Evolutionary conservation across 2,888 invertebrate species (phyloP).

Genomic region (Rambutsinella grinnellia): DNA sequence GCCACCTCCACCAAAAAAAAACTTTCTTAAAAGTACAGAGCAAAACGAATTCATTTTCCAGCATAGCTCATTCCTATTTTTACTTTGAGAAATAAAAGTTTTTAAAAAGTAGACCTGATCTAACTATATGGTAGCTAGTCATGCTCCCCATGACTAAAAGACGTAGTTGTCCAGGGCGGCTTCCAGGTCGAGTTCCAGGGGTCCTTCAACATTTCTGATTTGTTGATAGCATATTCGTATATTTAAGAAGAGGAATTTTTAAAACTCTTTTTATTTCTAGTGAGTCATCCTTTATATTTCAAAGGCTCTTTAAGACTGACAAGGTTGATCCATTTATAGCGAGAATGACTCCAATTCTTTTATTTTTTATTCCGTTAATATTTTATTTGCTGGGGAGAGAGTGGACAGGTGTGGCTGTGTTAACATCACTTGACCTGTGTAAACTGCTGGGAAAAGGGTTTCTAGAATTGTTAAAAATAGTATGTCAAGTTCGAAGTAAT

Average conservation of each 20-base stretch:
- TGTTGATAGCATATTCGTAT: too few species aligned
- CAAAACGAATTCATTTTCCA: constrained; percentile 37
- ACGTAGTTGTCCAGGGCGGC: constrained; percentile 47
- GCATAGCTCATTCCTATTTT: not conserved
- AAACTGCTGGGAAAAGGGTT: too few species aligned
- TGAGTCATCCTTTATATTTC: too few species aligned
- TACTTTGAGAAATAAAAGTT: not conserved
- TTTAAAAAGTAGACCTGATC: not conserved
- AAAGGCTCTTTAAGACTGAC: too few species aligned
- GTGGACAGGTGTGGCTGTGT: constrained; percentile 8
- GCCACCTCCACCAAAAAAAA: not conserved
- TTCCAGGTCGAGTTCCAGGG: constrained; percentile 49
- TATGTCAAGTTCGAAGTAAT: too few species aligned
- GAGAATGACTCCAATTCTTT: not conserved
- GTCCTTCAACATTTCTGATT: constrained; percentile 20
- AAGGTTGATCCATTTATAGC: too few species aligned
- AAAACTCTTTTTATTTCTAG: too few species aligned
- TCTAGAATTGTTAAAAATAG: too few species aligned
- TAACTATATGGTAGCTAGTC: constrained; percentile 33
- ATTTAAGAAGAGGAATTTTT: too few species aligned
- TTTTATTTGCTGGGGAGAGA: not conserved
- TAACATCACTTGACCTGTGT: constrained; percentile 4
- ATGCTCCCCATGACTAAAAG: constrained; percentile 48
- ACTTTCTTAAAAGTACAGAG: not conserved
- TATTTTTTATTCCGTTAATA: not conserved